phyloP scores from a whole-genome alignment of 2,888 invertebrate species.

The Nebria salina region DNA sequence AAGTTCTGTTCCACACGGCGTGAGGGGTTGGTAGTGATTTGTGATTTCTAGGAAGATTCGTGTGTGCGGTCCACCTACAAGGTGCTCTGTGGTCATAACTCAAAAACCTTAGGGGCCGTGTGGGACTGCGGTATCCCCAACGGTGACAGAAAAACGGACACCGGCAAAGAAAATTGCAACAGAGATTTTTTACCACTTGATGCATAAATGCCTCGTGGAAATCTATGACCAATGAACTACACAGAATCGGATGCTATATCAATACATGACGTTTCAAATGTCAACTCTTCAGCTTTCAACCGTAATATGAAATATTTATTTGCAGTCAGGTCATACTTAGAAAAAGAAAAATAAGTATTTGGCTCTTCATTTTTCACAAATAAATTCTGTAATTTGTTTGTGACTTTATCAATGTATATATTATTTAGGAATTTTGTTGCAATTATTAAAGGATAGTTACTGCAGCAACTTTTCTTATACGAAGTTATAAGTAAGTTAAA shows the following conservation, averaged over 20 bases:
- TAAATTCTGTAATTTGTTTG: no score
- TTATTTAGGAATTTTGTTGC: no score
- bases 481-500: no score
- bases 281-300: background rate
- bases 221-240: background rate
- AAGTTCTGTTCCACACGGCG: background rate
- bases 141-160: slow-evolving; percentile 30
- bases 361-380: no score
- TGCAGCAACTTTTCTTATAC: no score
- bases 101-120: slow-evolving; percentile 40
- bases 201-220: slow-evolving; percentile 16
- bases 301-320: background rate
- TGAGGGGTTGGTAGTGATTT: background rate
- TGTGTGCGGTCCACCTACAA: slow-evolving; percentile 20
- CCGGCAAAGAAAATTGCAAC: slow-evolving; percentile 26
- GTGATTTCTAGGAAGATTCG: background rate
- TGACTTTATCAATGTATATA: no score
- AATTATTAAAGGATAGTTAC: no score
- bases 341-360: no score
- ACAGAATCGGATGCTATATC: background rate
- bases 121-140: slow-evolving; percentile 41
- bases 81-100: slow-evolving; percentile 28
- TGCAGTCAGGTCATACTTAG: background rate
- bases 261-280: background rate
- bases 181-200: slow-evolving; percentile 37